Conservation (phyloP, 2,113 vertebrate genomes). For the Hypomesus transpacificus region DNA sequence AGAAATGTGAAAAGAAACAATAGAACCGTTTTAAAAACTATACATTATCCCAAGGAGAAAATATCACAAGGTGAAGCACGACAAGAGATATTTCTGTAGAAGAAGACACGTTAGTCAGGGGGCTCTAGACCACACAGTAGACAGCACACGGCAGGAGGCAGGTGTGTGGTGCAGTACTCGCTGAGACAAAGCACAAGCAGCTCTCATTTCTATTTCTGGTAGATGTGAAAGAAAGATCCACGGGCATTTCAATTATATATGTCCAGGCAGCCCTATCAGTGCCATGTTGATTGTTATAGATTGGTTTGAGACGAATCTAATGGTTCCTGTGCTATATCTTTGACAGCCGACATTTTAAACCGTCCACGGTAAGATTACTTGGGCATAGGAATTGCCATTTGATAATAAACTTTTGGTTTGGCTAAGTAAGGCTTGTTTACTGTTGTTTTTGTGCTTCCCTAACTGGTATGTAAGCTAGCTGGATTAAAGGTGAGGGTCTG, state of each 20-base stretch:
- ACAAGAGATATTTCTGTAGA: constrained; percentile 44
- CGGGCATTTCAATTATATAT: too few species aligned
- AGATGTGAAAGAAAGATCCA: too few species aligned
- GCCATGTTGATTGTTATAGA: not conserved
- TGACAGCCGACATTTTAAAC: not conserved
- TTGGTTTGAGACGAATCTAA: too few species aligned
- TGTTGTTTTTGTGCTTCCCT: not conserved
- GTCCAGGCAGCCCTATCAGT: too few species aligned
- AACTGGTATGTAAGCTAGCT: too few species aligned
- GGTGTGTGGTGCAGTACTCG: constrained; percentile 15
- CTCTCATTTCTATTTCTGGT: too few species aligned
- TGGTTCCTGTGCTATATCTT: not conserved
- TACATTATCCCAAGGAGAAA: constrained; percentile 36
- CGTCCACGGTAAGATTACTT: not conserved
- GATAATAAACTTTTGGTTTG: not conserved
- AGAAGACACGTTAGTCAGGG: constrained; percentile 33
- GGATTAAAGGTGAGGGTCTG: too few species aligned
- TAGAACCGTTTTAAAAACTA: constrained; percentile 6
- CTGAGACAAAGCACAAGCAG: not conserved
- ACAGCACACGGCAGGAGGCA: constrained; percentile 9
- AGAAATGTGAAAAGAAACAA: constrained; percentile 11
- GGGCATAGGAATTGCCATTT: not conserved
- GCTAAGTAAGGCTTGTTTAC: not conserved
- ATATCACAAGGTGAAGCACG: constrained; percentile 25
- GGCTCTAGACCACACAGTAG: constrained; percentile 13